Base-by-base conservation (phyloP, 2,113 vertebrate species). In the Sturnira hondurensis region DNA sequence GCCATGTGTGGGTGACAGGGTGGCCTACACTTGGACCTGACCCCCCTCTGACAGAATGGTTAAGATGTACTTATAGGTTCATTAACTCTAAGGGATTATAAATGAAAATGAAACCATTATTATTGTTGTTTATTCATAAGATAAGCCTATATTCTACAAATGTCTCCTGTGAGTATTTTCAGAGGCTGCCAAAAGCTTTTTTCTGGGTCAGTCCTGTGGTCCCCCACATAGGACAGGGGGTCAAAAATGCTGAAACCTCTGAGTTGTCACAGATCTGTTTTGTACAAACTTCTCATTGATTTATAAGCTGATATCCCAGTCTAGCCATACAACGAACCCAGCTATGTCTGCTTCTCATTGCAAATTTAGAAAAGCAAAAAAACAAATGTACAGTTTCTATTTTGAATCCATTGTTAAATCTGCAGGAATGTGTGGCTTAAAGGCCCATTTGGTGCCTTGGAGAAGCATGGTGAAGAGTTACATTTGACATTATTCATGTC, bases 401-500 rank as follows among this genome's bases (percentile, higher is more conserved):
- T 93, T 94, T 93, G 17, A 96, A 88, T 93, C 73, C 63, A 38
- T 56, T 74, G 74, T 43, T 92, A 95, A 97, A 45, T 45, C 84
- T 33, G 41, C 43, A 96, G 22, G 45, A 31, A 73, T 65, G 19
- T 87, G 92, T 95, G 81, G 7, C 67, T 94, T 91, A 76, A 92
- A 89, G 97, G 95, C 89, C 78, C 45, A 61, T 95, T 96, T 92
- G 90, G 85, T 89, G 67, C 86, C 41, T 71, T 50, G 19, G 41
- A 95, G 70, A 97, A 92, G 70, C 68, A 17, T 71, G n/a, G 91
- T 68, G 45, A 94, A 73, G 3, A 47, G 84, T 96, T 95, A 68
- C 70, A 77, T 87, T 86, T 95, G 81, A 92, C 77, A 76, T 97
- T 91, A 95, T 43, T 97, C 92, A 84, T 24, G 81, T 71, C 85